Evolutionary conservation across 2,888 invertebrate genomes (phyloP), one percentile per base, ranked within the genome.

Genomic region (Gastrophysa polygoni): DNA sequence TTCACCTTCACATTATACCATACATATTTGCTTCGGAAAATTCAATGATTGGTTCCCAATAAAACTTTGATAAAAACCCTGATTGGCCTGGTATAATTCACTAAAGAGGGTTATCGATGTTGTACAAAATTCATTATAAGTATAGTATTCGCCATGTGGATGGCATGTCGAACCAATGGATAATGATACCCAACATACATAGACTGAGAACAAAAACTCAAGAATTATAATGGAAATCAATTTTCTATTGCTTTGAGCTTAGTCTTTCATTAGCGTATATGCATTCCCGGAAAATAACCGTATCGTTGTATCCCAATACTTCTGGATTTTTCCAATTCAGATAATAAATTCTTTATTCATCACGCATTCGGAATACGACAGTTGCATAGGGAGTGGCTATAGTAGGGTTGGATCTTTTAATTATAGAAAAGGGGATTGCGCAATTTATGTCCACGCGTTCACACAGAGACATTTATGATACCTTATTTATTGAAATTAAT

Each of bases 321-420:
- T 14, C 3, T 38, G 14, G 38, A 38, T 4, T n/a, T 38, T 32
- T 32, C 29, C 10, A 8, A 32, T 32, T 32, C 29, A 32, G 29
- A 64, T 54, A 61, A 47, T 63, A 62, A 70, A 72, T 73, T 72
- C 71, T 73, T 73, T 75, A 74, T 74, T 73, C 73, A 74, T 20
- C 54, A 61, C 48, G 61, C 55, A 61, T 71, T 67, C 64, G 73
- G 73, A 74, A 74, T 71, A 59, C 56, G 73, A 70, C 73, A 73
- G 74, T 74, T 75, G 68, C 51, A 52, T 43, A 48, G 67, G 72
- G 72, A 69, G 72, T 68, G 71, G 69, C 59, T 57, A 69, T 73
- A 24, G n/a, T 21, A 52, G 68, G 75, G 74, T 71, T 70, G 75
- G 73, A 71, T 71, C 75, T 75, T 78, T 77, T 78, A 78, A 78